These are phyloP conservation scores for Machimus rusticus DNA, from an alignment of 2,888 invertebrate genomes.

Conservation along the genomic window DNA sequence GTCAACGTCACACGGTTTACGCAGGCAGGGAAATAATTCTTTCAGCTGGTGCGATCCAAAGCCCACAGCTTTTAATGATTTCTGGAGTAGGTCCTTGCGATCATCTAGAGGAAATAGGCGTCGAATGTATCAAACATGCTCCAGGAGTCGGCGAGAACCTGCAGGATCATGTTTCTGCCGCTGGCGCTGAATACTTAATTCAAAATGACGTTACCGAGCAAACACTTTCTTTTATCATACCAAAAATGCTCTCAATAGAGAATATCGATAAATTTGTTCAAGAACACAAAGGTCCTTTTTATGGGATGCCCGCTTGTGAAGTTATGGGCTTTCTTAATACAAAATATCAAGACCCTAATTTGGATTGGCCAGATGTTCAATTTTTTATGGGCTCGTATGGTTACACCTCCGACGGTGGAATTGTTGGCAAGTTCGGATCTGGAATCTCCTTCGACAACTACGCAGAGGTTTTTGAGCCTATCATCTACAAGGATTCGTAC, in stretches of 20 bases:
- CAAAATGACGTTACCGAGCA: constrained; percentile 68
- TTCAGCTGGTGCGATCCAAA: constrained; percentile 83
- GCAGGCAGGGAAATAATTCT: constrained; percentile 82
- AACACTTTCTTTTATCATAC: constrained; percentile 73
- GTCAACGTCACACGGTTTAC: constrained; percentile 64
- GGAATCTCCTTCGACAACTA: constrained; percentile 74
- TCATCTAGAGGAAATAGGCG: constrained; percentile 69
- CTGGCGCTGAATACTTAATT: constrained; percentile 77
- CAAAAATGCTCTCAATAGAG: constrained; percentile 69
- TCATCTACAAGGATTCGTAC: constrained; percentile 74
- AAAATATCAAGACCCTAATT: constrained; percentile 70
- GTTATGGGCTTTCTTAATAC: constrained; percentile 81
- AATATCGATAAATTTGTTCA: constrained; percentile 71
- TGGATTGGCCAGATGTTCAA: constrained; percentile 83
- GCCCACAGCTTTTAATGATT: constrained; percentile 86
- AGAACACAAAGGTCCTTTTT: constrained; percentile 71
- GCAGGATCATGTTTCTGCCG: constrained; percentile 84
- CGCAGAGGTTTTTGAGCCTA: constrained; percentile 74
- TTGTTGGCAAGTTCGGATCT: constrained; percentile 74
- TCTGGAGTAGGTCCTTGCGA: constrained; percentile 79
- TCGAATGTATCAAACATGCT: constrained; percentile 69
- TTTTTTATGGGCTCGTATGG: constrained; percentile 77
- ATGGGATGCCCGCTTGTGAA: constrained; percentile 80
- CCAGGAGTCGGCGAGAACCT: constrained; percentile 83
- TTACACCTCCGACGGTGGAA: constrained; percentile 80